A percentile compares a stretch with the other conserved stretches of the same genome.
Evolutionary conservation across 2,797 vertebrate genomes (phyloP).

Genomic region (Leptatherina wallacei): DNA sequence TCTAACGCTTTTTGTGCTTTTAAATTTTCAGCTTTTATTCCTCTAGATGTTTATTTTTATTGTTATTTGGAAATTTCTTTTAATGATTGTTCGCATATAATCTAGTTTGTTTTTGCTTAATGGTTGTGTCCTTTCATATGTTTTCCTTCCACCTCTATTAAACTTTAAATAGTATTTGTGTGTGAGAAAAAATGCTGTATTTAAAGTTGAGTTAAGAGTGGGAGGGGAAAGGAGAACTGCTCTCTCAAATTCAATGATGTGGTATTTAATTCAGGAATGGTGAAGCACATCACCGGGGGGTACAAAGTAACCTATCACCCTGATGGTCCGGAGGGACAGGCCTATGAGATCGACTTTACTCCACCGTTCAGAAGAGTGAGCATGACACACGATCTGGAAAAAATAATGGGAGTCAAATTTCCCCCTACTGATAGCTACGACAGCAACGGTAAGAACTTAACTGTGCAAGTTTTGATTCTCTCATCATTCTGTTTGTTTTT

Average conservation of each 20-base stretch:
- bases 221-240: too few relatives aligned
- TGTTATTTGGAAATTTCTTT: too few relatives aligned
- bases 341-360: constrained; percentile 94
- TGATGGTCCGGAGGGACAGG: constrained; percentile 91
- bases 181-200: too few relatives aligned
- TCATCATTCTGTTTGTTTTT: neutral
- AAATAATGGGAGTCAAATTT: constrained; percentile 89
- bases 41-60: neutral
- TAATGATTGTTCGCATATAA: too few relatives aligned
- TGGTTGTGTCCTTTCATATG: too few relatives aligned
- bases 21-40: neutral
- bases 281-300: constrained; percentile 92
- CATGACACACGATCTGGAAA: constrained; percentile 93
- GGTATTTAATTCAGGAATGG: constrained; percentile 88
- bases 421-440: constrained; percentile 86
- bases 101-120: too few relatives aligned
- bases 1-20: neutral
- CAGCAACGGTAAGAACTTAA: constrained; percentile 69
- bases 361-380: constrained; percentile 92
- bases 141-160: too few relatives aligned
- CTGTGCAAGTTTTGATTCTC: neutral
- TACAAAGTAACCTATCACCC: constrained; percentile 94
- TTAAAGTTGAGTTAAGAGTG: too few relatives aligned
- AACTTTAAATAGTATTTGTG: too few relatives aligned
- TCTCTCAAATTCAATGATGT: neutral